These are phyloP conservation scores for Catonia carolina DNA, from an alignment of 2,888 invertebrate species.

Conservation along the genomic window DNA sequence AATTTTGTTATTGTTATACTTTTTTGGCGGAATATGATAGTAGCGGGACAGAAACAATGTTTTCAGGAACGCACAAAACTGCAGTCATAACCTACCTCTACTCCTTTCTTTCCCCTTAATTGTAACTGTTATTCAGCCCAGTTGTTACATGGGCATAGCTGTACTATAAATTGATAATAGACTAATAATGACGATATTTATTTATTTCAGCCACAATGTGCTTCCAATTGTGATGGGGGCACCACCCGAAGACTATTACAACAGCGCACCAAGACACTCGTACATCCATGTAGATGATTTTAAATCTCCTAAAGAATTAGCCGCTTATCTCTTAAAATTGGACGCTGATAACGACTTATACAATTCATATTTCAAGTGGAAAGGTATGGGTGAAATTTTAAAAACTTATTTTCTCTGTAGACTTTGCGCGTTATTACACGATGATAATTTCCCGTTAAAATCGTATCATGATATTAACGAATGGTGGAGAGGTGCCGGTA, in stretches of 20 bases:
- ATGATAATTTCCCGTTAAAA: conserved; percentile 49
- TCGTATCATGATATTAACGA: conserved; percentile 78
- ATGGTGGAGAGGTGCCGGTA: conserved; percentile 82
- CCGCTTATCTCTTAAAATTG: conserved; percentile 74
- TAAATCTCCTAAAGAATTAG: conserved; percentile 75
- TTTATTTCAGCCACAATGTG: conserved; percentile 63
- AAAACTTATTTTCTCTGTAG: conserved; percentile 93
- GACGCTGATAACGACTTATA: conserved; percentile 84
- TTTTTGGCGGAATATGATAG: no score
- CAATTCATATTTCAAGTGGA: conserved; percentile 92
- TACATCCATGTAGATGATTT: conserved; percentile 63
- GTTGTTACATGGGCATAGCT: no score
- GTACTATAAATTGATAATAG: no score
- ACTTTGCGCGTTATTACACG: conserved; percentile 78
- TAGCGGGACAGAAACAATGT: no score
- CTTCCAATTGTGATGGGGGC: conserved; percentile 96
- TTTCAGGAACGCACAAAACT: no score
- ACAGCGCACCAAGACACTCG: conserved; percentile 80
- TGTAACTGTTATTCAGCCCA: no score
- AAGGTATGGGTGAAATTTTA: conserved; percentile 92
- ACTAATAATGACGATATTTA: not conserved
- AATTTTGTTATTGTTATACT: no score
- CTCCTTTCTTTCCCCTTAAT: no score
- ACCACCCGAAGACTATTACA: conserved; percentile 81
- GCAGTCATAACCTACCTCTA: no score